These are phyloP conservation scores for Cyrtodaria siliqua DNA, from an alignment of 2,888 invertebrate species.

Conservation along the genomic window DNA sequence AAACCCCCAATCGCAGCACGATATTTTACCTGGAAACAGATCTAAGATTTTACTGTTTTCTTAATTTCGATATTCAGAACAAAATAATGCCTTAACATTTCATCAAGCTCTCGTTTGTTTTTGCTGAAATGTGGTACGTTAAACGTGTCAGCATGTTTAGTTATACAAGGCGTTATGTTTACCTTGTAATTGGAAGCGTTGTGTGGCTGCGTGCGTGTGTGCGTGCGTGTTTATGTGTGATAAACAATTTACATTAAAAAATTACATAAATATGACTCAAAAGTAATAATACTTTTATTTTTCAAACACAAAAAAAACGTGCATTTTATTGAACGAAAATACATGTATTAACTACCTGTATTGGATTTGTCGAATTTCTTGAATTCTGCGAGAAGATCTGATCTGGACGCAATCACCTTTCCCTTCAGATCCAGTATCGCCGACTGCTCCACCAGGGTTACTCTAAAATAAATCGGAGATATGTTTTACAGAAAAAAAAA, in stretches of 20 bases:
- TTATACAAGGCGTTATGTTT: no score
- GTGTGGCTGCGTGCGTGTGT: no score
- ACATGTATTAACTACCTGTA: slow-evolving; percentile 91
- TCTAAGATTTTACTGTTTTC: background rate
- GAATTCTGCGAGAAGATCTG: slow-evolving; percentile 91
- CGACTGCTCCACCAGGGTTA: slow-evolving; percentile 94
- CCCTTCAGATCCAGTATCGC: slow-evolving; percentile 94
- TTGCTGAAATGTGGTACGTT: background rate
- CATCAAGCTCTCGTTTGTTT: background rate
- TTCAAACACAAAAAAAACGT: no score
- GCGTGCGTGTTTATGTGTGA: no score
- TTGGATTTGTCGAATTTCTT: slow-evolving; percentile 90
- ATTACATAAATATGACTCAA: no score
- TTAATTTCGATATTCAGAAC: background rate
- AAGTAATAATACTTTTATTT: no score
- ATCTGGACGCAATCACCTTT: slow-evolving; percentile 91
- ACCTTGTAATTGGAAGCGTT: no score
- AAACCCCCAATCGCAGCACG: slow-evolving; percentile 93
- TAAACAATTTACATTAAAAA: no score
- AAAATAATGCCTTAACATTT: background rate
- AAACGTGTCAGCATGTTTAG: no score
- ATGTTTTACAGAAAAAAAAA: background rate
- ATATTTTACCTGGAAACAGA: slow-evolving; percentile 90
- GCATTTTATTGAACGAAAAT: no score
- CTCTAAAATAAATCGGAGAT: slow-evolving; percentile 85